Evolutionary conservation across 2,113 vertebrate species (phyloP).

Genomic region (Genyomyrus donnyi): DNA sequence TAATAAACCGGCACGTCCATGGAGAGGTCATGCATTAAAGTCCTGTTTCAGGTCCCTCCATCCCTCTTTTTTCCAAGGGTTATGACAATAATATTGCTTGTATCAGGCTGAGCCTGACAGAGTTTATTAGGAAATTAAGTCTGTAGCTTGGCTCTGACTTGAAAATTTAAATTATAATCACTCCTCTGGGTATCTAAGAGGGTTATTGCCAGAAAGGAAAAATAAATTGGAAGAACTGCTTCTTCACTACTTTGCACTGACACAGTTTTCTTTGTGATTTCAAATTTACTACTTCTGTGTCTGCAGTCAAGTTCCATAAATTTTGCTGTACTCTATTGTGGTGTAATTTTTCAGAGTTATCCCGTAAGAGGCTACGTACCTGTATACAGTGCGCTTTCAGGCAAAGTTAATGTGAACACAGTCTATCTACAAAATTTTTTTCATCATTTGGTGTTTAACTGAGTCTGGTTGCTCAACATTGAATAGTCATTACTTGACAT

Average conservation of each 20-base stretch:
- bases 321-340: neutral
- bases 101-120: constrained; percentile 60
- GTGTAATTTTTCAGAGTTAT: neutral
- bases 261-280: constrained; percentile 44
- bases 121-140: constrained; percentile 65
- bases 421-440: neutral
- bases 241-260: constrained; percentile 54
- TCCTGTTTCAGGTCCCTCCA: constrained; percentile 50
- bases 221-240: constrained; percentile 64
- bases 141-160: constrained; percentile 62
- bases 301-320: constrained; percentile 37
- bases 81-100: constrained; percentile 60
- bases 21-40: constrained; percentile 66
- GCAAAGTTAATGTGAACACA: neutral
- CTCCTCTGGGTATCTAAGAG: constrained; percentile 55
- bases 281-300: constrained; percentile 38
- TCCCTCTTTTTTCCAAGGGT: constrained; percentile 57
- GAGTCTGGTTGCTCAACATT: neutral
- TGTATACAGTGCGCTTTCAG: neutral
- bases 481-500: neutral
- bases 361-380: neutral
- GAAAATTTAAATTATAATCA: constrained; percentile 77
- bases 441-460: neutral
- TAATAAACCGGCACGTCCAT: constrained; percentile 65
- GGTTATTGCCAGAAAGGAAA: constrained; percentile 64